Percentiles rank a stretch among this genome's conserved stretches.
These are phyloP conservation scores for Cephalotes varians DNA, from an alignment of 2,888 invertebrate species.

Conservation along the genomic window DNA sequence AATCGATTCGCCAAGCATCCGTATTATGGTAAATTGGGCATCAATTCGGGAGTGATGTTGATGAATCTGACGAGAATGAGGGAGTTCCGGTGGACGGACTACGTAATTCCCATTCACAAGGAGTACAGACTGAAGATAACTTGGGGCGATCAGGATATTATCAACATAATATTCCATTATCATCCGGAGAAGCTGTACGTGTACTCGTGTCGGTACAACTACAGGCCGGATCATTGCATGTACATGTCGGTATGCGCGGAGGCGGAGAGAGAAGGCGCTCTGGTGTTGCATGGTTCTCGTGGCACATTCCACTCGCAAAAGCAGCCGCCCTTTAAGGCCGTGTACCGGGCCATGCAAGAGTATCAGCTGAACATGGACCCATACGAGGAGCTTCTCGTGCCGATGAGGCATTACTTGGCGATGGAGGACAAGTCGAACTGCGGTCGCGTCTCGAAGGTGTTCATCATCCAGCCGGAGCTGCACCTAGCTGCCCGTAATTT, in stretches of 20 bases:
- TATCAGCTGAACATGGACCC: conserved; percentile 90
- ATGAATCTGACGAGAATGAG: conserved; percentile 98
- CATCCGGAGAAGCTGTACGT: conserved; percentile 93
- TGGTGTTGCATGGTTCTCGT: conserved; percentile 95
- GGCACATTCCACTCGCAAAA: conserved; percentile 94
- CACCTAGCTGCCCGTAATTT: conserved; percentile 72
- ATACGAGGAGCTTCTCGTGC: conserved; percentile 88
- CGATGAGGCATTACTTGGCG: conserved; percentile 87
- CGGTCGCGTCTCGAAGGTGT: conserved; percentile 88
- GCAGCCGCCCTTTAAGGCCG: conserved; percentile 93
- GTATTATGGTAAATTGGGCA: conserved; percentile 95
- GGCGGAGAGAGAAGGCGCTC: conserved; percentile 91
- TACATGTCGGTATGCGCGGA: conserved; percentile 94
- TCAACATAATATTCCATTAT: conserved; percentile 95
- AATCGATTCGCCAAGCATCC: conserved; percentile 98
- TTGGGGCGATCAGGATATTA: conserved; percentile 99
- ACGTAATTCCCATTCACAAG: conserved; percentile 93
- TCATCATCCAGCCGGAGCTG: conserved; percentile 84
- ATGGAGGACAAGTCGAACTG: conserved; percentile 88
- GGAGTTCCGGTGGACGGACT: conserved; percentile 93
- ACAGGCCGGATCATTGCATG: conserved; percentile 98
- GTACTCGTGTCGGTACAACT: conserved; percentile 95
- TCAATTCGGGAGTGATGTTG: conserved; percentile 98
- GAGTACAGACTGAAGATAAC: conserved; percentile 95
- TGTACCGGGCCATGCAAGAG: conserved; percentile 89